Evolutionary conservation across 2,888 invertebrate genomes (phyloP), one percentile per base, ranked within the genome.

Genomic region (Zele albiditarsus): DNA sequence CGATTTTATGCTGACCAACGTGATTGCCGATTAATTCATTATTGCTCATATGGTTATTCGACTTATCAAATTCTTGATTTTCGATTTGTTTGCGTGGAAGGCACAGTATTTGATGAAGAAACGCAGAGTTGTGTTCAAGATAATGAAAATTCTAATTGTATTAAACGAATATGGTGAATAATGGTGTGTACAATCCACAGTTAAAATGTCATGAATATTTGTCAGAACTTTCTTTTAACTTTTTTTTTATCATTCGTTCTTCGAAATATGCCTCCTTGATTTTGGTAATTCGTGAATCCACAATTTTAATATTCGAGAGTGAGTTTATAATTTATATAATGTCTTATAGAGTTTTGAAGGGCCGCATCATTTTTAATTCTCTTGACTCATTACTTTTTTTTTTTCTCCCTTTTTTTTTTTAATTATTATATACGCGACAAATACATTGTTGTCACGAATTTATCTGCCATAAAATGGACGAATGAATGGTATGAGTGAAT

Each of bases 1-100:
- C 89, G 89, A 75, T 92, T 92, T 84, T 92, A 92, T 82, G 91
- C 91, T 1, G 92, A 92, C 83, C 89, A 90, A 65, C 89, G 91
- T 76, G 92, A 92, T 84, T 92, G 92, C 80, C 89, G 92, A 77
- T 85, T 92, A 79, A 92, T 93, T 82, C 92, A 93, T 83, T 92
- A 92, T 79, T 93, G 92, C 84, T 92, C 92, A 3, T 90, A 90
- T n/a, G 92, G 92, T 14, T 92, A 91, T 81, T 90, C 90, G 28
- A 85, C 89, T 74, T 89, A 90, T 76, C 92, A 92, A 84, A 89
- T 92, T 77, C 86, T 92, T 49, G 92, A 92, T 83, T 91, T 92
- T 87, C 91, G 91, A 81, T 93, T 92, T 81, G 91, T 91, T 20
- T 93, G 92, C 86, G 92, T 92, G 83, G 89, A 91, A 76, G 91